Conservation (phyloP, 2,113 vertebrate genomes). For the Myanophis thanlyinensis region DNA sequence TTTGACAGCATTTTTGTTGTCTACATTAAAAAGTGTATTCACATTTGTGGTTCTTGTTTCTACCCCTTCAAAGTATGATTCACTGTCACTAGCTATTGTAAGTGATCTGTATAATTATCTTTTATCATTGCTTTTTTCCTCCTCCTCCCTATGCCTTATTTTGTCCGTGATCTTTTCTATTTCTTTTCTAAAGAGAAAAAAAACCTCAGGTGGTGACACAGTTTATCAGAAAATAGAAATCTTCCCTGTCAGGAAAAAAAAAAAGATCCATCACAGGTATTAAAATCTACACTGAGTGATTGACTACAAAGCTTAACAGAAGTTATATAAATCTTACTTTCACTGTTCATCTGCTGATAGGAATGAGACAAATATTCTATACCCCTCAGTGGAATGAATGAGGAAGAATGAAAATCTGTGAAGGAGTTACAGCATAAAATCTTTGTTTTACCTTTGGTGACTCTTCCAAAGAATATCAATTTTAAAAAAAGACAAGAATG, state of each 20-base stretch:
- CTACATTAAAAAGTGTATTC: neutral
- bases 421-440: neutral
- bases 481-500: neutral
- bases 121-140: constrained; percentile 31
- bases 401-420: neutral
- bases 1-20: neutral
- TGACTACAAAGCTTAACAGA: constrained; percentile 15
- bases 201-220: neutral
- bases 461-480: constrained; percentile 10
- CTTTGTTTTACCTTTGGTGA: neutral
- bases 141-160: neutral
- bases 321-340: constrained; percentile 25
- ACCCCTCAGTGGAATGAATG: neutral
- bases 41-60: constrained; percentile 11
- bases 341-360: constrained; percentile 11
- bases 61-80: constrained; percentile 24
- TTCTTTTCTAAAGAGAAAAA: constrained; percentile 26
- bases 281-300: neutral
- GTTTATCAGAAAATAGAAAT: constrained; percentile 22
- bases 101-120: neutral
- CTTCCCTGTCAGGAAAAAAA: constrained; percentile 3
- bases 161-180: constrained; percentile 24
- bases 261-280: constrained; percentile 6
- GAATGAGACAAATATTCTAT: neutral
- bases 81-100: constrained; percentile 11